Base-by-base conservation (phyloP, 2,888 invertebrate genomes). In the Opisthograptis luteolata region DNA sequence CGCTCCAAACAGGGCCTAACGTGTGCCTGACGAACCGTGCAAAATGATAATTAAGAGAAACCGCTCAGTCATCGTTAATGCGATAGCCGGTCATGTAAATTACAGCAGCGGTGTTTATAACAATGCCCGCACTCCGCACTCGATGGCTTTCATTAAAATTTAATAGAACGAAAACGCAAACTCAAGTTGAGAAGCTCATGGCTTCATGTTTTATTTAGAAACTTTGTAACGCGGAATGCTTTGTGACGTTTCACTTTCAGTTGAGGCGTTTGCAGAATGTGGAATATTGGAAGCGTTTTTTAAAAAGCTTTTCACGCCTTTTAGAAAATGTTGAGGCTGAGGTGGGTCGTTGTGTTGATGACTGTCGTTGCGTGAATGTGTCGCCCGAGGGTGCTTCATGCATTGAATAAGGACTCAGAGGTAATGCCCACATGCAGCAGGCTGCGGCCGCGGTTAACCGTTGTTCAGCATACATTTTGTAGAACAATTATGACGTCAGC, bases 21-120 rank as follows among this genome's bases (percentile, higher is more conserved):
- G 75, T 76, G 81, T 76, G 81, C 61, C 79, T 84, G 87, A 84
- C 89, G 87, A 87, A 87, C 87, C 88, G 81, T 87, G 84, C 85
- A 84, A 87, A 90, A 89, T 88, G 85, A 89, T 90, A 90, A 90
- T 90, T 88, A 90, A 88, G 82, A 85, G 86, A 86, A 88, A 84
- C 87, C 84, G 87, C 87, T 84, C 87, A 82, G 87, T 88, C 89
- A 88, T 87, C 84, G 80, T 84, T 84, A 86, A 87, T 86, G 79
- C 81, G 86, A 86, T 86, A 87, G 84, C 83, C 76, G 78, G 68
- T 78, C 68, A 80, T 84, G 84, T 84, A 87, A 86, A 86, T 87
- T 84, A 86, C 80, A 76, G 66, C 60, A 65, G 64, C 59, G 65
- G 71, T 82, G 79, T 78, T 85, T 78, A 81, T 75, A 84, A 84